These are phyloP conservation scores for Nyctereutes procyonoides DNA, from an alignment of 2,113 vertebrate genomes.

Conservation along the genomic window DNA sequence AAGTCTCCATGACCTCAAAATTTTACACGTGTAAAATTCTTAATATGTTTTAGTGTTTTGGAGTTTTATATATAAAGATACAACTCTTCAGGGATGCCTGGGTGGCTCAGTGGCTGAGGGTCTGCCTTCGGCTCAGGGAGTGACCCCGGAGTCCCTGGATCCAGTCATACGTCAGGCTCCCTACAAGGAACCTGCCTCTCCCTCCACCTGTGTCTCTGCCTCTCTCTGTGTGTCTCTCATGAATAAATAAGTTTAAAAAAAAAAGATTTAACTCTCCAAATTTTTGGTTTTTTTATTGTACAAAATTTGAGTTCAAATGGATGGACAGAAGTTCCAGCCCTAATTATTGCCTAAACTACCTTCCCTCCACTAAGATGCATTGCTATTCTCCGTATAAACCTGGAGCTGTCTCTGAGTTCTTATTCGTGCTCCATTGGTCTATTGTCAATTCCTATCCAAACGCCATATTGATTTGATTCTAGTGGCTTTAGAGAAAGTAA, in stretches of 20 bases:
- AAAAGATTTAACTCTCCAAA: neutral
- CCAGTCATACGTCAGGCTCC: no score
- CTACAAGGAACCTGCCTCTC: no score
- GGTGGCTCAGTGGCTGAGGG: no score
- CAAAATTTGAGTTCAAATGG: constrained; percentile 35
- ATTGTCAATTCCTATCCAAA: neutral
- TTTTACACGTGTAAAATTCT: constrained; percentile 3
- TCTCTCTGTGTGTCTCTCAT: no score
- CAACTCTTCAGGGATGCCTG: neutral
- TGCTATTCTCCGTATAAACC: neutral
- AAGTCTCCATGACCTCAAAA: neutral
- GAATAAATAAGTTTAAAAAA: no score
- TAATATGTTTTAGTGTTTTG: neutral
- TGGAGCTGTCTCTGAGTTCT: neutral
- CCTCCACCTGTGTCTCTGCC: no score
- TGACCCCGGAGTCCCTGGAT: no score
- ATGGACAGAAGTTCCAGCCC: neutral
- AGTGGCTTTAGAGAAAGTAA: neutral
- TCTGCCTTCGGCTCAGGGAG: no score
- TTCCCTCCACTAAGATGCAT: neutral
- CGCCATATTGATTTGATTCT: neutral
- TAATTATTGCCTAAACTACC: neutral
- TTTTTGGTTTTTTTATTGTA: neutral
- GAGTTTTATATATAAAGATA: neutral
- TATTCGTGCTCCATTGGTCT: neutral